Conservation (phyloP, 2,888 invertebrate species). For the Andrena flavipes region DNA sequence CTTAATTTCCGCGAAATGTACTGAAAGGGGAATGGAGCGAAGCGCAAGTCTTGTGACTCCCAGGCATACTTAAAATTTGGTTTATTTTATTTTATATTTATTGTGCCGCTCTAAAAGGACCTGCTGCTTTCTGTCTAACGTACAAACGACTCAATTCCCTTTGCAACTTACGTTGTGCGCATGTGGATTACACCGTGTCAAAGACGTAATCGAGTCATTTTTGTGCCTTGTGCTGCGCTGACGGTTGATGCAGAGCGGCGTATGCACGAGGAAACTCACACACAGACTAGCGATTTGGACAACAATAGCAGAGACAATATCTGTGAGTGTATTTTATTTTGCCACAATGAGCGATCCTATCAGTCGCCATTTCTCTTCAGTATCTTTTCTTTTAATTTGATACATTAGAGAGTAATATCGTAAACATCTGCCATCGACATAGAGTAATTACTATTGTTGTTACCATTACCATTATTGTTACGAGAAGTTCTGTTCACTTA, state of each 20-base stretch:
- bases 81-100: constrained; percentile 62
- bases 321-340: constrained; percentile 76
- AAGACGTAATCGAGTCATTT: constrained; percentile 76
- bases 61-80: constrained; percentile 53
- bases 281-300: constrained; percentile 80
- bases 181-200: constrained; percentile 61
- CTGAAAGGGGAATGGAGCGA: too few relatives aligned
- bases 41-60: constrained; percentile 46
- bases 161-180: constrained; percentile 60
- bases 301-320: constrained; percentile 79
- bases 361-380: constrained; percentile 25
- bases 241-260: constrained; percentile 78
- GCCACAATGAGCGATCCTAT: constrained; percentile 26
- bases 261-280: constrained; percentile 80
- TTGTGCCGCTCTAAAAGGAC: constrained; percentile 65
- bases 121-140: constrained; percentile 62
- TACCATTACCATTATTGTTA: too few relatives aligned
- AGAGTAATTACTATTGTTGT: constrained; percentile 16
- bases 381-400: constrained; percentile 36
- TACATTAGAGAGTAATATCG: constrained; percentile 18
- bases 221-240: constrained; percentile 80
- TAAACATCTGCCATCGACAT: constrained; percentile 18
- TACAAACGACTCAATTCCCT: constrained; percentile 53
- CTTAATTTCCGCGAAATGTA: background rate
- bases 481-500: background rate